These are phyloP conservation scores for Brachionus koreanus DNA, from an alignment of 1,140 invertebrate species.

Conservation along the genomic window DNA sequence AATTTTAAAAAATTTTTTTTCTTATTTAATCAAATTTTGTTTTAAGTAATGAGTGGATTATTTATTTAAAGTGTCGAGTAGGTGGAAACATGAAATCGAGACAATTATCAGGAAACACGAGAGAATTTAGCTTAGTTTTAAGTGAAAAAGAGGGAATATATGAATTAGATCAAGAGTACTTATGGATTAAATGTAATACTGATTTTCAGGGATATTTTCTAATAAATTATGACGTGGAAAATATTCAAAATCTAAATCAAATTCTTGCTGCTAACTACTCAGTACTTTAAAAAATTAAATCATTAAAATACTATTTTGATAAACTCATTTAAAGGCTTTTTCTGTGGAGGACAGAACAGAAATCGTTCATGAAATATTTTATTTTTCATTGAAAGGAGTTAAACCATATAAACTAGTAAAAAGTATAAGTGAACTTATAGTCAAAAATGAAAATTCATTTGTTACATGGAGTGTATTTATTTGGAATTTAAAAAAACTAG, in stretches of 20 bases:
- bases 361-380: slow-evolving; percentile 6
- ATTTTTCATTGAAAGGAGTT: not conserved
- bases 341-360: not conserved
- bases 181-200: slow-evolving; percentile 38
- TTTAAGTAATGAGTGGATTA: slow-evolving; percentile 17
- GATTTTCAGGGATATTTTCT: slow-evolving; percentile 36
- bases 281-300: not conserved
- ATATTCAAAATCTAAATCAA: not conserved
- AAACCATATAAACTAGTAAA: not conserved
- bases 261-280: not conserved
- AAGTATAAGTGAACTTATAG: not conserved
- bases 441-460: slow-evolving; percentile 4
- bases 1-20: not conserved
- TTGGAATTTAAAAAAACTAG: slow-evolving; percentile 21
- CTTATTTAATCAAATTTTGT: slow-evolving; percentile 49
- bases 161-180: not conserved
- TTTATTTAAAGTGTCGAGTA: slow-evolving; percentile 20
- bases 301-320: not conserved
- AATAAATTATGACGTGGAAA: not conserved
- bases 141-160: not conserved
- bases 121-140: slow-evolving; percentile 48
- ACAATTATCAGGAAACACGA: not conserved
- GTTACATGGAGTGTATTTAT: slow-evolving; percentile 12
- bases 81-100: not conserved
- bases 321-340: not conserved